Conservation (phyloP, 2,113 vertebrate species). For the Carassius auratus region DNA sequence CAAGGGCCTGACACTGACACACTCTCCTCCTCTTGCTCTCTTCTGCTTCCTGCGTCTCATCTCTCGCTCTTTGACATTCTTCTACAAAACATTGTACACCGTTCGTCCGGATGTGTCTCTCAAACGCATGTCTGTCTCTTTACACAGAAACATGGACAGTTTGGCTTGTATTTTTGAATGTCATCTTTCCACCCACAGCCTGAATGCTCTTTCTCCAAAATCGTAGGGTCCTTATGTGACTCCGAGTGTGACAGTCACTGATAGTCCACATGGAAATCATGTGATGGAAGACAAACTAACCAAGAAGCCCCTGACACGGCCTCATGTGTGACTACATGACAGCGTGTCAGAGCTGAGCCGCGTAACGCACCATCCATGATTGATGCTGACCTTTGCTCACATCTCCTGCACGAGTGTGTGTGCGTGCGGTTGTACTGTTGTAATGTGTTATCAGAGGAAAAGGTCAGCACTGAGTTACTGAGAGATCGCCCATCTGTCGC, state of each 20-base stretch:
- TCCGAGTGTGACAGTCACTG: slow-evolving; percentile 10
- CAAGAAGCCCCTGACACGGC: slow-evolving; percentile 5
- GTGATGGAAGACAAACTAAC: slow-evolving; percentile 28
- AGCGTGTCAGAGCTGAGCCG: slow-evolving; percentile 36
- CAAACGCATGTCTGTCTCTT: slow-evolving; percentile 18
- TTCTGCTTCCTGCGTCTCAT: background rate
- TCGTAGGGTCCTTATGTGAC: background rate
- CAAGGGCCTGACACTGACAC: slow-evolving; percentile 66
- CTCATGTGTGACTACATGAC: slow-evolving; percentile 32
- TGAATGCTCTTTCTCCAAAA: slow-evolving; percentile 25
- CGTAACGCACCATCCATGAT: background rate
- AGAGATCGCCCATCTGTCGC: slow-evolving; percentile 68
- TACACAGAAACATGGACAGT: slow-evolving; percentile 45
- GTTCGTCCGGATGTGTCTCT: background rate
- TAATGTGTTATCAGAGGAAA: slow-evolving; percentile 78
- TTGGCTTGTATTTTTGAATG: slow-evolving; percentile 39
- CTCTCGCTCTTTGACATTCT: slow-evolving; percentile 28
- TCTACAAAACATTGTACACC: background rate
- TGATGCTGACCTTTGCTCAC: slow-evolving; percentile 55
- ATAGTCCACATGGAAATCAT: slow-evolving; percentile 32
- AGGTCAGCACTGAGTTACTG: slow-evolving; percentile 69
- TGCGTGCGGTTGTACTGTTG: slow-evolving; percentile 51
- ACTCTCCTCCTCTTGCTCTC: slow-evolving; percentile 47
- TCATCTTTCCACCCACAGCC: slow-evolving; percentile 42
- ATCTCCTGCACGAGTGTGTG: background rate